Percentiles rank a stretch among this genome's conserved stretches.
These are phyloP conservation scores for Bungarus multicinctus DNA, from an alignment of 2,113 vertebrate genomes.

Conservation along the genomic window DNA sequence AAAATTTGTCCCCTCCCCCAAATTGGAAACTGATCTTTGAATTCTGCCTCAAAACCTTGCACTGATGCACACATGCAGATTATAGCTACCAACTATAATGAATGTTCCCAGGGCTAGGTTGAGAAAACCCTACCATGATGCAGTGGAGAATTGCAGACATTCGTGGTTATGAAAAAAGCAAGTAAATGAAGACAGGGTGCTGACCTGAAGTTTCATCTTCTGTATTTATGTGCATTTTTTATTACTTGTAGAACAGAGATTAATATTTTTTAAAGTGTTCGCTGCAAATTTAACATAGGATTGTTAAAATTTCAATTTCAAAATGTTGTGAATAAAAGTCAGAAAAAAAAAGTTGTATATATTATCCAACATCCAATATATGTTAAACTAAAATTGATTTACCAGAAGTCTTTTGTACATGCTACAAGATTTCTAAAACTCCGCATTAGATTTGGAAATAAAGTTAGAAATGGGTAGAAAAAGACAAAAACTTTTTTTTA, in stretches of 20 bases:
- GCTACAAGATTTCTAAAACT: conserved; percentile 49
- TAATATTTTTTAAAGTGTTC: conserved; percentile 51
- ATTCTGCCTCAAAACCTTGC: neutral
- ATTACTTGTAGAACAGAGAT: conserved; percentile 49
- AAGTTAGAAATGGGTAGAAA: conserved; percentile 34
- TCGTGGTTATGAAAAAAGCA: neutral
- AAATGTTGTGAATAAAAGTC: conserved; percentile 42
- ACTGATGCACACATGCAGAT: conserved; percentile 19
- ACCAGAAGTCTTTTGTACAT: conserved; percentile 43
- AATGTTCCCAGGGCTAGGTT: conserved; percentile 1
- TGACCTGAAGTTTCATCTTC: conserved; percentile 29
- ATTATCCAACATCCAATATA: conserved; percentile 38
- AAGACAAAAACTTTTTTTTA: conserved; percentile 26
- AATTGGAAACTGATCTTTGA: neutral
- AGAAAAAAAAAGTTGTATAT: conserved; percentile 49
- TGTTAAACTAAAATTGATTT: conserved; percentile 33
- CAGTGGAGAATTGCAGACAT: conserved; percentile 6
- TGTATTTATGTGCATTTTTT: conserved; percentile 32
- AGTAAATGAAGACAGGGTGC: conserved; percentile 7
- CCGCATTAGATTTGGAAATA: conserved; percentile 34
- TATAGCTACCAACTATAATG: neutral
- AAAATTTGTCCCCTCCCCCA: neutral
- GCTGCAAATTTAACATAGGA: conserved; percentile 41
- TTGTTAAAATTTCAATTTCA: conserved; percentile 27
- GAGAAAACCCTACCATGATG: neutral